Evolutionary conservation across 2,888 invertebrate genomes (phyloP), one percentile per base, ranked within the genome.

Genomic region (Urechis unicinctus): DNA sequence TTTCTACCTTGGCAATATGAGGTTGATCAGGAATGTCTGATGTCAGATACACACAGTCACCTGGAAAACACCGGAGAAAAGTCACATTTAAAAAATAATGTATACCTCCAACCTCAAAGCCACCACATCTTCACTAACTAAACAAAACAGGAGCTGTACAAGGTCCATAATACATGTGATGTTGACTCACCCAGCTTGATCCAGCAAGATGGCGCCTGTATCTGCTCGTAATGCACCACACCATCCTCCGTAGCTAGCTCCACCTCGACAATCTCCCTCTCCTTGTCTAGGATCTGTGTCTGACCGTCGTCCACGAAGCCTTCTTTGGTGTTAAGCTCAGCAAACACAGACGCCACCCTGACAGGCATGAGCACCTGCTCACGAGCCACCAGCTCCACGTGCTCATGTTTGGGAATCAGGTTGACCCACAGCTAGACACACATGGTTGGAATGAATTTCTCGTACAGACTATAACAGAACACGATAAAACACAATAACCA

Each of bases 41-140:
- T 57, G 91, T 91, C 17, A 96, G 91, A 73, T 95, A 94, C 45
- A 97, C 95, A 77, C 88, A 93, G 79, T 98, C 96, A 1, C 97
- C 81, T 71, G 61, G 5, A 58, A n/a, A n/a, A n/a, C n/a, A n/a
- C n/a, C 25, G 21, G 47, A 53, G 42, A 21, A 55, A 43, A 17
- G 25, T 45, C 28, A 28, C 41, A 3, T 41, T 28, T 17, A 50
- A 48, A 45, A 21, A 57, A 26, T 2, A 46, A 24, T 21, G 6
- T 22, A 6, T 6, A n/a, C n/a, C n/a, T n/a, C n/a, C n/a, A n/a
- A n/a, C n/a, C n/a, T n/a, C n/a, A n/a, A n/a, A n/a, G n/a, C n/a
- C n/a, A n/a, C n/a, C n/a, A n/a, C n/a, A n/a, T n/a, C n/a, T n/a
- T n/a, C n/a, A n/a, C n/a, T n/a, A n/a, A n/a, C n/a, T n/a, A 45